A percentile compares a stretch with the other conserved stretches of the same genome.
Evolutionary conservation across 2,888 invertebrate genomes (phyloP).

Genomic region (Eudasyphora cyanicolor): DNA sequence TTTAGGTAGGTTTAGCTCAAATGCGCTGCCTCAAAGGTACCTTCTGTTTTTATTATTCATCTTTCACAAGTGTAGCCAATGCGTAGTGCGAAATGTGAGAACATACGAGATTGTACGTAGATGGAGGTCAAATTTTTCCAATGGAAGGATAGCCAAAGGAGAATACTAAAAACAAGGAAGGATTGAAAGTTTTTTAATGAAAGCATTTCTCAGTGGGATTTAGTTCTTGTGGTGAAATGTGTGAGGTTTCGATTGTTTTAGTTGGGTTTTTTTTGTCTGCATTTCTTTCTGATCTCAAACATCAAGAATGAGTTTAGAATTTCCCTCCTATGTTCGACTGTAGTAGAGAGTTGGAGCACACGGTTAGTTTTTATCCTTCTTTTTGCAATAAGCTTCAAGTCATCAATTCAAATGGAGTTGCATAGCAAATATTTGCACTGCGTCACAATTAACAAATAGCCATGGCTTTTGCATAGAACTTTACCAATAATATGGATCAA

Average conservation of each 20-base stretch:
- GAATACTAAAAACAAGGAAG: background rate
- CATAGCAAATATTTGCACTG: background rate
- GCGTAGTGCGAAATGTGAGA: background rate
- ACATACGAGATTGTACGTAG: too few species aligned
- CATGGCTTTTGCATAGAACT: slow-evolving; percentile 15
- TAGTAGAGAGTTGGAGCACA: too few species aligned
- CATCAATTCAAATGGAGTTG: slow-evolving; percentile 2
- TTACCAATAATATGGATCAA: too few species aligned
- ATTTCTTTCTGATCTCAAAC: too few species aligned
- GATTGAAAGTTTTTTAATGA: background rate
- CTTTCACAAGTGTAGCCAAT: background rate
- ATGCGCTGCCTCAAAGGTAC: background rate
- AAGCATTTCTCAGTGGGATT: slow-evolving; percentile 34
- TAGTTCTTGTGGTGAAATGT: background rate
- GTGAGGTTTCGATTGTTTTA: background rate
- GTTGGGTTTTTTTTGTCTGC: too few species aligned
- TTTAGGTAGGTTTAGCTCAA: background rate
- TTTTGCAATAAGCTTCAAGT: slow-evolving; percentile 1
- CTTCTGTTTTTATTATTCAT: too few species aligned
- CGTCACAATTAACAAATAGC: background rate
- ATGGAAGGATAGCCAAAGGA: background rate
- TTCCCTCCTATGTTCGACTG: background rate
- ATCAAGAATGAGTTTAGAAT: background rate
- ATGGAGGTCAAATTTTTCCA: background rate
- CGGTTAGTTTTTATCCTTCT: too few species aligned